Conservation (phyloP, 2,113 vertebrate species). For the Pygoscelis adeliae region DNA sequence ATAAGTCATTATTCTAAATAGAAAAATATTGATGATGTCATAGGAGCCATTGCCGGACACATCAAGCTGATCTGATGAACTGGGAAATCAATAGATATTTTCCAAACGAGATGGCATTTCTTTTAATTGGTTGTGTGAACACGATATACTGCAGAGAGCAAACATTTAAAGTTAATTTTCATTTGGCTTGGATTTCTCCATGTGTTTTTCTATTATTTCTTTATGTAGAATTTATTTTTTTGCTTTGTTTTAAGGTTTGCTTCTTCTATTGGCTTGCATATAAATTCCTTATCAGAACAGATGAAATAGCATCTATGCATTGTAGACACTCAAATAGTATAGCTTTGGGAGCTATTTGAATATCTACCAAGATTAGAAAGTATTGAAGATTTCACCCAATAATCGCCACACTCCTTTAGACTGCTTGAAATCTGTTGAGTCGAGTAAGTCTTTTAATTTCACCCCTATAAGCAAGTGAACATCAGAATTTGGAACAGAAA, state of each 20-base stretch:
- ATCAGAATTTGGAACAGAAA: neutral
- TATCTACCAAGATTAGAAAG: constrained; percentile 6
- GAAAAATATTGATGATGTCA: constrained; percentile 85
- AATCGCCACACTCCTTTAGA: neutral
- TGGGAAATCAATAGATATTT: constrained; percentile 81
- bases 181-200: constrained; percentile 53
- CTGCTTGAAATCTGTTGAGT: neutral
- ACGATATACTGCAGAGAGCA: constrained; percentile 60
- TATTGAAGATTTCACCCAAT: constrained; percentile 5
- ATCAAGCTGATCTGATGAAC: constrained; percentile 80
- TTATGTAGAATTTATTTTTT: neutral
- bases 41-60: constrained; percentile 76
- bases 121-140: constrained; percentile 79
- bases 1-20: constrained; percentile 84
- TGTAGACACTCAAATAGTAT: neutral
- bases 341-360: constrained; percentile 28
- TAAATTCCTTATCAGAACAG: neutral
- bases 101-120: constrained; percentile 79
- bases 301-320: neutral
- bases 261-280: neutral
- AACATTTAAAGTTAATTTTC: constrained; percentile 73
- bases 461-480: neutral
- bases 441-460: neutral
- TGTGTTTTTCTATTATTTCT: constrained; percentile 28
- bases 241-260: neutral